Evolutionary conservation across 2,888 invertebrate species (phyloP).

Genomic region (Chrysolina haemoptera): DNA sequence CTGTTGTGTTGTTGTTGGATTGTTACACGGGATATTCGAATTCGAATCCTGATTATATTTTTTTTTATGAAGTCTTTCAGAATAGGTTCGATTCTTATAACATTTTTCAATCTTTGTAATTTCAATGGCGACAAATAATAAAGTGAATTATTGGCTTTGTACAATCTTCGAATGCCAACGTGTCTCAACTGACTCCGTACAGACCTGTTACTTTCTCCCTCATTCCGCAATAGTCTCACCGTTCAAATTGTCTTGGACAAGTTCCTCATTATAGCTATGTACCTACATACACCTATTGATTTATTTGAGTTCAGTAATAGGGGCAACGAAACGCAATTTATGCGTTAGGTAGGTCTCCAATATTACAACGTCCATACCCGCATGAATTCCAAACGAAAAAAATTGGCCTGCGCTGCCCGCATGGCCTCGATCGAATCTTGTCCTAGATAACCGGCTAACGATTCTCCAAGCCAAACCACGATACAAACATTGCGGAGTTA

Average conservation of each 20-base stretch:
- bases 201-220: not conserved
- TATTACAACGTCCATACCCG: constrained; percentile 27
- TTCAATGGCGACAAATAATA: no score
- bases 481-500: constrained; percentile 50
- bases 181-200: no score
- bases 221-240: not conserved
- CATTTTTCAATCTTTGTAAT: no score
- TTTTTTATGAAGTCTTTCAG: no score
- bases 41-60: no score
- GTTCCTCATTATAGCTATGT: not conserved
- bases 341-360: not conserved
- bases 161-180: no score
- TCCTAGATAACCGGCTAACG: constrained; percentile 50
- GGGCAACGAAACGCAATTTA: constrained; percentile 13
- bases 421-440: constrained; percentile 57
- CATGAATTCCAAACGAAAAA: constrained; percentile 50
- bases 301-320: not conserved
- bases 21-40: no score
- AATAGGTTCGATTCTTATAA: no score
- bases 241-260: not conserved
- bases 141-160: no score
- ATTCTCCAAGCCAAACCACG: constrained; percentile 45
- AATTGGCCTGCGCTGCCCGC: constrained; percentile 53
- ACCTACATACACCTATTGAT: not conserved
- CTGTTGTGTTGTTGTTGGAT: no score